Evolutionary conservation across 2,888 invertebrate species (phyloP).

Genomic region (Candidula unifasciata): DNA sequence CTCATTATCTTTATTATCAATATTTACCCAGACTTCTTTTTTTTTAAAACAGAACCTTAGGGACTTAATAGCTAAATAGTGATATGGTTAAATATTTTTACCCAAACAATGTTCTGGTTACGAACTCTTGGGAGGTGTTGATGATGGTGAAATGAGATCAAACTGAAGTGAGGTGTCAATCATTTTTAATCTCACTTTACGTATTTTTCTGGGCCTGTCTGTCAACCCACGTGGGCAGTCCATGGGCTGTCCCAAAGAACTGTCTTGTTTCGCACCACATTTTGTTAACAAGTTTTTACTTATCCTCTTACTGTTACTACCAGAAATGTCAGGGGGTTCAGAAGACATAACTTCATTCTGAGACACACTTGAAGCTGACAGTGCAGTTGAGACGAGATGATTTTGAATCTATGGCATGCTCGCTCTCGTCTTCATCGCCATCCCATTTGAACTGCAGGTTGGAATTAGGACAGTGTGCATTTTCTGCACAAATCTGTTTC

Average conservation of each 20-base stretch:
- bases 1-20: no score
- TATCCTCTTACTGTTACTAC: background rate
- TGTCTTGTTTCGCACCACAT: background rate
- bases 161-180: slow-evolving; percentile 51
- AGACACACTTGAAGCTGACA: background rate
- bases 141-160: slow-evolving; percentile 47
- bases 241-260: background rate
- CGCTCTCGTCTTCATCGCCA: slow-evolving; percentile 50
- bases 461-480: slow-evolving; percentile 43
- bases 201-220: slow-evolving; percentile 26
- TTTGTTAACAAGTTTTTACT: slow-evolving; percentile 15
- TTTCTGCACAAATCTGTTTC: slow-evolving; percentile 58
- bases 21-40: no score
- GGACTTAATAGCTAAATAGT: no score
- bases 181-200: slow-evolving; percentile 50
- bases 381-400: background rate
- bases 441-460: slow-evolving; percentile 58
- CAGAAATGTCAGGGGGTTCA: background rate
- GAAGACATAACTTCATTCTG: background rate
- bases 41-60: no score
- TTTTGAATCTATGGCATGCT: background rate
- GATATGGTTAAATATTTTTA: slow-evolving; percentile 1
- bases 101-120: background rate
- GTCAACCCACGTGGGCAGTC: background rate
- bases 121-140: slow-evolving; percentile 30